These are phyloP conservation scores for Microtus californicus DNA, from an alignment of 2,797 vertebrate genomes.

Conservation along the genomic window DNA sequence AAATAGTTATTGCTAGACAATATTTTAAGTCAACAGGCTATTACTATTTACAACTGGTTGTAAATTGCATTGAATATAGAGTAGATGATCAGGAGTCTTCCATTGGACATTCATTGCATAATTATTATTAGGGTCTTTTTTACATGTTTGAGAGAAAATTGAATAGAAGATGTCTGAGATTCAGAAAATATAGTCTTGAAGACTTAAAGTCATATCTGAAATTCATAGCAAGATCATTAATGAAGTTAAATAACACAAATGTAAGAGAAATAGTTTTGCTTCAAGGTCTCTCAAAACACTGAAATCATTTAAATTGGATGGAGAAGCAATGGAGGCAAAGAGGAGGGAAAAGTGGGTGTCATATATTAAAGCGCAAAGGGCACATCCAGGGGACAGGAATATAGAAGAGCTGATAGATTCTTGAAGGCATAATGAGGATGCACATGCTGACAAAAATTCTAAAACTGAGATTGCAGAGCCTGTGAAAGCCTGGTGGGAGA, in stretches of 20 bases:
- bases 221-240: background rate
- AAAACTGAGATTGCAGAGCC: background rate
- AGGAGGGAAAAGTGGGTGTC: background rate
- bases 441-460: too few relatives aligned
- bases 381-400: background rate
- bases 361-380: background rate
- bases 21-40: background rate
- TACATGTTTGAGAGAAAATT: background rate
- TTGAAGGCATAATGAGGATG: background rate
- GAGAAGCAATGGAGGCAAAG: background rate
- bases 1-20: background rate
- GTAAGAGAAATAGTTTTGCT: background rate
- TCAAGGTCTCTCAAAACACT: background rate
- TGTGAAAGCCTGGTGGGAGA: background rate
- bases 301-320: background rate
- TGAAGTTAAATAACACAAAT: fast-evolving
- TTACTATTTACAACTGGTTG: background rate
- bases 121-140: background rate
- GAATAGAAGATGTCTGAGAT: background rate
- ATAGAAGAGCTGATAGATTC: background rate
- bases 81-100: background rate
- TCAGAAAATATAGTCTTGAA: background rate
- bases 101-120: background rate
- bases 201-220: background rate
- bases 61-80: background rate